Evolutionary conservation across 2,113 vertebrate genomes (phyloP).

Genomic region (Phyllostomus discolor): DNA sequence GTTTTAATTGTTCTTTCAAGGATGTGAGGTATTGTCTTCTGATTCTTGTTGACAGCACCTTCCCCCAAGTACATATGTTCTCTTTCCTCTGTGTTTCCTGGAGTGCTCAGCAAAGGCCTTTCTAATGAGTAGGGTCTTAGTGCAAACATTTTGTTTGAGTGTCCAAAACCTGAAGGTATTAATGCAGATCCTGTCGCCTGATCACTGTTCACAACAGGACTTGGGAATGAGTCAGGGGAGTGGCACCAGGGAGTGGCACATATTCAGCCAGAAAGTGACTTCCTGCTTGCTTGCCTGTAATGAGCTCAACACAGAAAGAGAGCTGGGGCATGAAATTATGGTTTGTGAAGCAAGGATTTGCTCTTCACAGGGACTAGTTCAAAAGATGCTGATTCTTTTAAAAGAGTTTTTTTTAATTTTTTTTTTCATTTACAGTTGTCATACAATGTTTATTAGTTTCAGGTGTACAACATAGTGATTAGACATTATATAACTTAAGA

Average conservation of each 20-base stretch:
- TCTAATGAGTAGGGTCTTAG: background rate
- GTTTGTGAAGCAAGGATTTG: constrained; percentile 22
- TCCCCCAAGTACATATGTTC: background rate
- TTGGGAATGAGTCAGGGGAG: constrained; percentile 31
- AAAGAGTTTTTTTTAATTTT: background rate
- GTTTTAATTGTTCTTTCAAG: background rate
- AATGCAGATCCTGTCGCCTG: background rate
- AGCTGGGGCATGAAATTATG: constrained; percentile 35
- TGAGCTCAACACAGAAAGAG: constrained; percentile 24
- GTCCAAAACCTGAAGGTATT: background rate
- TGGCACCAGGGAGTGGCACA: background rate
- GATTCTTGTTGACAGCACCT: background rate
- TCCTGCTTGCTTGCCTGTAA: constrained; percentile 1
- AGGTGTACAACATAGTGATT: background rate
- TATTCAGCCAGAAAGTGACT: constrained; percentile 34
- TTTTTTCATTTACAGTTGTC: background rate
- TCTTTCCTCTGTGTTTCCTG: background rate
- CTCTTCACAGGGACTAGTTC: background rate
- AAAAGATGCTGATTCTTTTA: constrained; percentile 25
- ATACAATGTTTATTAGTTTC: background rate
- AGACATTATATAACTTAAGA: background rate
- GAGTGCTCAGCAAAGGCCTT: background rate
- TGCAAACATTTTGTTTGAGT: background rate
- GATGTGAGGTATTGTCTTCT: background rate
- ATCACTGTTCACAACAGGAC: background rate